These are phyloP conservation scores for Circaetus gallicus DNA, from an alignment of 2,113 vertebrate species.

Conservation along the genomic window DNA sequence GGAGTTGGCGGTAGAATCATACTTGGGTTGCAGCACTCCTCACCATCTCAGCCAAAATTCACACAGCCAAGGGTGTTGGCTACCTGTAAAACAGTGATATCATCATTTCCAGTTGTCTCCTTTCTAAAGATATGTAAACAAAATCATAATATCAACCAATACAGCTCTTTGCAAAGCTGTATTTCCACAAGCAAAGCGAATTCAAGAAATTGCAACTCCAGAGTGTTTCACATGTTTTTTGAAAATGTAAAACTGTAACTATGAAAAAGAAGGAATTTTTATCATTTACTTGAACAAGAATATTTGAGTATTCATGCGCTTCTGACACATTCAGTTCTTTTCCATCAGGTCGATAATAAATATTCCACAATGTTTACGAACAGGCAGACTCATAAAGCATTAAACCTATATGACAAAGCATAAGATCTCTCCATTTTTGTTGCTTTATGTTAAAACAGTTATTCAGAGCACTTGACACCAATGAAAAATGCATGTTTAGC, in stretches of 20 bases:
- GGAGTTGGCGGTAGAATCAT: slow-evolving; percentile 23
- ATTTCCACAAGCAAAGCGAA: not conserved
- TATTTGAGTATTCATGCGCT: not conserved
- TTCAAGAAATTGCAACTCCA: not conserved
- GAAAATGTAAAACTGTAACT: not conserved
- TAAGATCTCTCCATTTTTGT: not conserved
- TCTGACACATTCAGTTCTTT: not conserved
- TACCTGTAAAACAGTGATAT: slow-evolving; percentile 55
- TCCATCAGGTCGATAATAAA: not conserved
- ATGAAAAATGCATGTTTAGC: not conserved
- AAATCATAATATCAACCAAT: not conserved
- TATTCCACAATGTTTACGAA: not conserved
- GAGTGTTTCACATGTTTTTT: not conserved
- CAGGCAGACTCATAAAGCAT: not conserved
- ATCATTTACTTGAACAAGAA: not conserved
- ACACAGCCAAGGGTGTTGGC: slow-evolving; percentile 49
- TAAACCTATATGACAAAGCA: not conserved
- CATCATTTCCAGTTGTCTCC: slow-evolving; percentile 39
- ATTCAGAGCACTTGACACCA: not conserved
- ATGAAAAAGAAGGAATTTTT: not conserved
- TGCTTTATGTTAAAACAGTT: not conserved
- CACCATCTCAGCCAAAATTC: slow-evolving; percentile 22
- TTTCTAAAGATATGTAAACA: slow-evolving; percentile 18
- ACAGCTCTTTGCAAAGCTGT: not conserved
- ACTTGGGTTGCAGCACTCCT: slow-evolving; percentile 20